These are phyloP conservation scores for Eupithecia exiguata DNA, from an alignment of 2,888 invertebrate species.

Conservation along the genomic window DNA sequence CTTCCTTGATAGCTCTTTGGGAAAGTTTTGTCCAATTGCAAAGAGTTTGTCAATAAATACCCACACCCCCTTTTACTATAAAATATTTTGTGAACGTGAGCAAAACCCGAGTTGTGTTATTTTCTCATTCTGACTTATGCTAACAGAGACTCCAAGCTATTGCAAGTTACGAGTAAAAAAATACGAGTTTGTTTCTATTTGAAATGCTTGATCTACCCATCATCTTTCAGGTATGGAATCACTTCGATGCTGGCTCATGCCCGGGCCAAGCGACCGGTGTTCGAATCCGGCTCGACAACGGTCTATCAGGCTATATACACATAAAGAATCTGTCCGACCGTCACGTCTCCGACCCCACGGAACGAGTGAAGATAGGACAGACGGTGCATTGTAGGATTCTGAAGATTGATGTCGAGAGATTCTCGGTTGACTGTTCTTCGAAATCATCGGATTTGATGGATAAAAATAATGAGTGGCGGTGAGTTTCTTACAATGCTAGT, in stretches of 20 bases:
- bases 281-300: slow-evolving; percentile 94
- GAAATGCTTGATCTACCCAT: background rate
- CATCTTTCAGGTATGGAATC: slow-evolving; percentile 93
- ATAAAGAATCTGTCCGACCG: slow-evolving; percentile 97
- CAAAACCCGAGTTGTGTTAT: no score
- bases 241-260: slow-evolving; percentile 97
- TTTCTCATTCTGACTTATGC: no score
- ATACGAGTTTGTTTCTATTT: background rate
- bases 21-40: no score
- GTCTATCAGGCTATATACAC: slow-evolving; percentile 95
- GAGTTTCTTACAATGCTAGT: slow-evolving; percentile 36
- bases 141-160: no score
- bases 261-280: slow-evolving; percentile 98
- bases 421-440: slow-evolving; percentile 96
- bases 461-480: slow-evolving; percentile 95
- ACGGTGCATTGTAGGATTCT: slow-evolving; percentile 94
- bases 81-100: no score
- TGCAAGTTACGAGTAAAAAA: no score
- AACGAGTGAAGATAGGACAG: slow-evolving; percentile 93
- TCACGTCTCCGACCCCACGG: slow-evolving; percentile 96
- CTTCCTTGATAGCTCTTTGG: no score
- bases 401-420: slow-evolving; percentile 98
- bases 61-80: no score
- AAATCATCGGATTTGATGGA: slow-evolving; percentile 96
- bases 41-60: no score